These are phyloP conservation scores for Leptoteleia sp. DNA, from an alignment of 1,140 invertebrate genomes.

Conservation along the genomic window DNA sequence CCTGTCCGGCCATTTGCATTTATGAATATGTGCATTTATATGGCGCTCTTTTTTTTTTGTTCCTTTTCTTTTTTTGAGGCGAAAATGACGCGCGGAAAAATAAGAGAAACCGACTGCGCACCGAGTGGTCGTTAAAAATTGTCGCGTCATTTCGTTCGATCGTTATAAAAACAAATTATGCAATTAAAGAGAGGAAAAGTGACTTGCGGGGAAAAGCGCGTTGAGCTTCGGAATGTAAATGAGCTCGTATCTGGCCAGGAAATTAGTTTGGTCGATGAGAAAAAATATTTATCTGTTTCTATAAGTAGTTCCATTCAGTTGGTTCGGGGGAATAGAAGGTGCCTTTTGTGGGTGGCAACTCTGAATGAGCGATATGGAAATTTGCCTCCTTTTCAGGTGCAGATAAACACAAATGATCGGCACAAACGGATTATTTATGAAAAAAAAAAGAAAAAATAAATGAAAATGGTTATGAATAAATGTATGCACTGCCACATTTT, in stretches of 20 bases:
- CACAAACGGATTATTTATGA: too few species aligned
- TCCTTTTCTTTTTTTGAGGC: conserved; percentile 11
- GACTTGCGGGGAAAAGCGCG: conserved; percentile 2
- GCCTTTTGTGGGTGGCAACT: conserved; percentile 6
- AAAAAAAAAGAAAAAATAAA: too few species aligned
- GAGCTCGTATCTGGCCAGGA: background rate
- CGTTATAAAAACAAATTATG: conserved; percentile 9
- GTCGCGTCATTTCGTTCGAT: conserved; percentile 16
- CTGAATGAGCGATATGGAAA: background rate
- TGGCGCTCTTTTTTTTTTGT: too few species aligned
- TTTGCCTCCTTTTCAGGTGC: background rate
- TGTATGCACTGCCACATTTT: too few species aligned
- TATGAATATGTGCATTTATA: too few species aligned
- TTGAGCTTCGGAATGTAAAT: conserved; percentile 14
- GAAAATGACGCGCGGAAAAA: conserved; percentile 31
- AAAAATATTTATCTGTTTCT: conserved; percentile 22
- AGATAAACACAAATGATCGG: too few species aligned
- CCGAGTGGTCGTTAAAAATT: conserved; percentile 22
- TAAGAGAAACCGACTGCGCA: conserved; percentile 11
- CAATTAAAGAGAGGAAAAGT: conserved; percentile 15
- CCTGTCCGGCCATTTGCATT: conserved; percentile 16
- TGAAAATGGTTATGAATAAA: too few species aligned
- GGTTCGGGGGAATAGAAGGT: background rate
- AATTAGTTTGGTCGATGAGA: conserved; percentile 1
- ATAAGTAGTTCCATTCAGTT: background rate